A percentile compares a stretch with the other conserved stretches of the same genome.
These are phyloP conservation scores for Tympanuchus pallidicinctus DNA, from an alignment of 2,113 vertebrate species.

Conservation along the genomic window DNA sequence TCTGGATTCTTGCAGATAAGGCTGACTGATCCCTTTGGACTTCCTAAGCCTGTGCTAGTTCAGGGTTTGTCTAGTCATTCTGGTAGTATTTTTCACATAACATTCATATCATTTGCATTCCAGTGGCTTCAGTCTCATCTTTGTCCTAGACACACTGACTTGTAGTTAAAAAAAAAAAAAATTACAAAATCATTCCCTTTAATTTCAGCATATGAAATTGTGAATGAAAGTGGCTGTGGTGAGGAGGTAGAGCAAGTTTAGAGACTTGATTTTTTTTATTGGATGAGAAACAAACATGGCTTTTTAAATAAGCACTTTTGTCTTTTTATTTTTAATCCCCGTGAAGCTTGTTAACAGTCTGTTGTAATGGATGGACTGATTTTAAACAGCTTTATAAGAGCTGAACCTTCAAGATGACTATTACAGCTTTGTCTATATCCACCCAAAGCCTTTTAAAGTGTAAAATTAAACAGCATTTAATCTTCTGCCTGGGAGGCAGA, in stretches of 20 bases:
- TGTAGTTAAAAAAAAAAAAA: not conserved
- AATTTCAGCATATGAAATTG: not conserved
- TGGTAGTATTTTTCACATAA: not conserved
- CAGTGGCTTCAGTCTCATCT: not conserved
- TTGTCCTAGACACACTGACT: not conserved
- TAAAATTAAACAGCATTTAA: not conserved
- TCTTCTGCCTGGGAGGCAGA: not conserved
- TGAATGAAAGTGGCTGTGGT: not conserved
- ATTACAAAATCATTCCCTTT: not conserved
- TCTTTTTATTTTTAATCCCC: not conserved
- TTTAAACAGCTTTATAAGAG: not conserved
- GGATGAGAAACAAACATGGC: not conserved
- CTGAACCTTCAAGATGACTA: not conserved
- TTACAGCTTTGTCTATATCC: not conserved
- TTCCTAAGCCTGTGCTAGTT: not conserved
- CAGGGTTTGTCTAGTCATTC: not conserved
- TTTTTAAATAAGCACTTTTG: not conserved
- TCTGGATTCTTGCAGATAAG: not conserved
- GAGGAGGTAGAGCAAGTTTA: not conserved
- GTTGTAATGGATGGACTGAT: not conserved
- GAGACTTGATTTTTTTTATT: not conserved
- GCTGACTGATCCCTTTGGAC: not conserved
- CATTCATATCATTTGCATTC: not conserved
- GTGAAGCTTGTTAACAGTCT: not conserved
- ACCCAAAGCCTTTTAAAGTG: not conserved